Percentiles rank a stretch among this genome's conserved stretches.
phyloP scores from a whole-genome alignment of 2,113 vertebrate genomes.

The Cephalopholis sonnerati region DNA sequence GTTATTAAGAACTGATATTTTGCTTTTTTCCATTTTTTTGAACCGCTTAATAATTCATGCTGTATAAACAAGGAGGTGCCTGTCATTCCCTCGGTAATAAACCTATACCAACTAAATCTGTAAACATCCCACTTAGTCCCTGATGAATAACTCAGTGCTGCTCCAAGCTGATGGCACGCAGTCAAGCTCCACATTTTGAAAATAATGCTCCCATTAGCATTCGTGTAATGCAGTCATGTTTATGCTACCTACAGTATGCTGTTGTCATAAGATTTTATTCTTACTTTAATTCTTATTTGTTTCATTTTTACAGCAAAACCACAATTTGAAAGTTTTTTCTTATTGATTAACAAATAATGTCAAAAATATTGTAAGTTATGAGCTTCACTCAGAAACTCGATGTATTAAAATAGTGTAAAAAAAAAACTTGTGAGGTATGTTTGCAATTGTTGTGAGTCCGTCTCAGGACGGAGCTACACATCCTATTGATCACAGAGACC shows the following conservation, averaged over 20 bases:
- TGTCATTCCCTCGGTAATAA: conserved; percentile 32
- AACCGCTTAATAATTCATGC: conserved; percentile 38
- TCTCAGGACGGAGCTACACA: conserved; percentile 40
- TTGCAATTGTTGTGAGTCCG: conserved; percentile 33
- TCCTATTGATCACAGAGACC: conserved; percentile 68
- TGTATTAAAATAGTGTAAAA: neutral
- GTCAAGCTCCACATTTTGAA: conserved; percentile 25
- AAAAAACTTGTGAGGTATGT: neutral
- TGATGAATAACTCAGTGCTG: conserved; percentile 25
- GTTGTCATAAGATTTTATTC: neutral
- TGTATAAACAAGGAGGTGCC: conserved; percentile 51
- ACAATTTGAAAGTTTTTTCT: neutral
- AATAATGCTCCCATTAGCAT: conserved; percentile 22
- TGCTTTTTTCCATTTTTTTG: conserved; percentile 12
- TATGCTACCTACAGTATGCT: neutral
- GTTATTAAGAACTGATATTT: neutral
- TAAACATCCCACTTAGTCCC: conserved; percentile 55
- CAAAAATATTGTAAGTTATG: neutral
- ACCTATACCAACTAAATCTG: conserved; percentile 48
- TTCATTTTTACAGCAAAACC: neutral
- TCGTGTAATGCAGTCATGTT: neutral
- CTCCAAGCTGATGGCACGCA: conserved; percentile 36
- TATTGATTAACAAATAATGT: neutral
- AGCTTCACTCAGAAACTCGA: neutral
- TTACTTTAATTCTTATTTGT: neutral